Percentiles rank a stretch among this genome's conserved stretches.
Evolutionary conservation across 2,797 vertebrate species (phyloP).

Genomic region (Poeciliopsis infans): DNA sequence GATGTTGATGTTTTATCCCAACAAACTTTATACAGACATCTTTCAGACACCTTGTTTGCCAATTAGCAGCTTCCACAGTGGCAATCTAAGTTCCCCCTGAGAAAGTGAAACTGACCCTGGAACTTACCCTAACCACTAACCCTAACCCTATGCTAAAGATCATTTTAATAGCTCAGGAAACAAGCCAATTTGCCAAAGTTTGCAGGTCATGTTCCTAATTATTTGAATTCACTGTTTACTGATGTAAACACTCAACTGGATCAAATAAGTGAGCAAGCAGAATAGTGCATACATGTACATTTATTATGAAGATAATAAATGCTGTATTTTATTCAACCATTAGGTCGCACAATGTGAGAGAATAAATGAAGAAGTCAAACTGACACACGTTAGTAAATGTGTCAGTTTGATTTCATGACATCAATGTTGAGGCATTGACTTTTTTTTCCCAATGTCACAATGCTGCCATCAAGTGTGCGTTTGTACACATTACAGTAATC

Average conservation of each 20-base stretch:
- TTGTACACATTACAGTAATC: constrained; percentile 29
- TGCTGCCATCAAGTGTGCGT: constrained; percentile 68
- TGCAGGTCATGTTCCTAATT: background rate
- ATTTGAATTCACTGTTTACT: background rate
- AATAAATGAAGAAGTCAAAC: background rate
- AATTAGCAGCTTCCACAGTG: background rate
- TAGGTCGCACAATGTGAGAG: background rate
- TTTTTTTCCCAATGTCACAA: constrained; percentile 36
- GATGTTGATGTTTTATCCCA: background rate
- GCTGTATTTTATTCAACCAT: background rate
- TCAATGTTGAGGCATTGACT: background rate
- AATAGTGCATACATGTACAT: background rate
- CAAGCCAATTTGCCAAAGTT: background rate
- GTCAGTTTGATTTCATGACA: background rate
- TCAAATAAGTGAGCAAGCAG: background rate
- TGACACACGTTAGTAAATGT: background rate
- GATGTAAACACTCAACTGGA: background rate
- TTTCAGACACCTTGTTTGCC: background rate
- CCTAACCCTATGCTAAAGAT: background rate
- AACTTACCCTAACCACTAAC: no score
- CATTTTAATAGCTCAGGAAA: background rate
- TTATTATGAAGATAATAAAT: background rate
- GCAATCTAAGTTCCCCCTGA: background rate
- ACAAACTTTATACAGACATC: background rate
- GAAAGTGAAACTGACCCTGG: no score